Evolutionary conservation across 2,113 vertebrate species (phyloP).

Genomic region (Okapia johnstoni): DNA sequence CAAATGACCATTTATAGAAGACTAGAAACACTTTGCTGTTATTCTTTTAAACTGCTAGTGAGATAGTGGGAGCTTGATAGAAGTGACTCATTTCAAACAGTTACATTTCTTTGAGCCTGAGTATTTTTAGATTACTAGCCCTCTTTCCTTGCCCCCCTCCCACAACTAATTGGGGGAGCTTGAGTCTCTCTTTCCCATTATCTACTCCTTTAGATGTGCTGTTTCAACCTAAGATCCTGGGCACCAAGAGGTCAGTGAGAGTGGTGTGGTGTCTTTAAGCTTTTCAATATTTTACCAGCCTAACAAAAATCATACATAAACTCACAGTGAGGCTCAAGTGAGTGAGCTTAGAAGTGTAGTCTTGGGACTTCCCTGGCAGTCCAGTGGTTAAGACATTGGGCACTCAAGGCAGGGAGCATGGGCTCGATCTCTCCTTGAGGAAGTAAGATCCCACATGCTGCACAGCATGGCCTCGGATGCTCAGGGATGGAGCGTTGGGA

Average conservation of each 20-base stretch:
- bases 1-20: not conserved
- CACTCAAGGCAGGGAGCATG: not conserved
- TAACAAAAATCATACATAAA: not conserved
- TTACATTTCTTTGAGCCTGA: not conserved
- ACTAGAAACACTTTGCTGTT: not conserved
- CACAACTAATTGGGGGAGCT: not conserved
- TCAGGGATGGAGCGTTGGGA: too few species aligned
- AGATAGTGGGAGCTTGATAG: not conserved
- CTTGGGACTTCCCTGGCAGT: not conserved
- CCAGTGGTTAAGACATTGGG: not conserved
- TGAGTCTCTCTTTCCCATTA: not conserved
- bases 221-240: not conserved
- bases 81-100: not conserved
- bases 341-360: not conserved
- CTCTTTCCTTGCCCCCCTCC: not conserved
- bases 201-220: not conserved
- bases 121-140: not conserved
- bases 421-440: not conserved
- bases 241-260: not conserved
- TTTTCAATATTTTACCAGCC: not conserved
- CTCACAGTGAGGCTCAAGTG: not conserved
- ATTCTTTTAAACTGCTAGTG: not conserved
- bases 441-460: not conserved
- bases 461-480: not conserved
- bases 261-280: not conserved